Evolutionary conservation across 2,113 vertebrate genomes (phyloP).

Genomic region (Megaceryle maxima): DNA sequence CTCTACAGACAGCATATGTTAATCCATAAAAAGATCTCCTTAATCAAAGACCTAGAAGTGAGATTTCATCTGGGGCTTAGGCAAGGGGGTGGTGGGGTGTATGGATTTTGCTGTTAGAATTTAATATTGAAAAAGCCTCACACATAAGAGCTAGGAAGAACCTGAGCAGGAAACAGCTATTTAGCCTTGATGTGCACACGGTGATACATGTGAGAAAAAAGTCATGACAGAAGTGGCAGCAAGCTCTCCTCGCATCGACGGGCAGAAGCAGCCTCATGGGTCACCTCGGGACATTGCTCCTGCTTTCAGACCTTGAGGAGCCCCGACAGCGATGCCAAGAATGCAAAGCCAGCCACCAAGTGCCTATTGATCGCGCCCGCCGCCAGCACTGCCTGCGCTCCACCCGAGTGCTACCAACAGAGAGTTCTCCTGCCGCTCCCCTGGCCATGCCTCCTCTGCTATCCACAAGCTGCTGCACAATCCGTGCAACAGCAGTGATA

Average conservation of each 20-base stretch:
- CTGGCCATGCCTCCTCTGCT: neutral
- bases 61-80: neutral
- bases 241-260: neutral
- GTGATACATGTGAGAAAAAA: neutral
- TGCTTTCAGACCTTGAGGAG: neutral
- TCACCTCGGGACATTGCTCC: neutral
- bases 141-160: neutral
- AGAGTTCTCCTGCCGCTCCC: neutral
- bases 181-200: neutral
- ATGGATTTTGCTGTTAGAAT: neutral
- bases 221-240: neutral
- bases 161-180: neutral
- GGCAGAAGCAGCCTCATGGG: neutral
- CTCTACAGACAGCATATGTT: neutral
- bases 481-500: too few relatives aligned
- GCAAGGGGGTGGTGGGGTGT: fast-evolving
- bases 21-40: neutral
- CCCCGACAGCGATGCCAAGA: neutral
- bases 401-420: fast-evolving
- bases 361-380: neutral
- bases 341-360: neutral
- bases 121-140: neutral
- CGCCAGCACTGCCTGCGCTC: neutral
- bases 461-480: neutral
- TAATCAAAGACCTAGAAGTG: neutral